Evolutionary conservation across 2,113 vertebrate species (phyloP).

Genomic region (Antennarius striatus): DNA sequence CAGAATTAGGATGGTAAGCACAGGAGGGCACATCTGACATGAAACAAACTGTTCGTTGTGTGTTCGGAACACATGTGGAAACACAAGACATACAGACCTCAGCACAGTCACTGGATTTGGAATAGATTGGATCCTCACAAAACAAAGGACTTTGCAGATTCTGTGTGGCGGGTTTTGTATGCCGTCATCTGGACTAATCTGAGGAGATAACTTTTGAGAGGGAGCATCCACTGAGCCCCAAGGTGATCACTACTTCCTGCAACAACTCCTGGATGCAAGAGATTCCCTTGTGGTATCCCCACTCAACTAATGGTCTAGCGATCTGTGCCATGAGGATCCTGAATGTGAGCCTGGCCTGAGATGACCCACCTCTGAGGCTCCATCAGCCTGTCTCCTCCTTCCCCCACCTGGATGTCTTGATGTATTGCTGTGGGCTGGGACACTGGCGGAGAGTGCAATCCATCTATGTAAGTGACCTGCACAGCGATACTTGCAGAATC

Average conservation of each 20-base stretch:
- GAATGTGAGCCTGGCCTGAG: slow-evolving; percentile 46
- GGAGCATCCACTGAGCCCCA: slow-evolving; percentile 3
- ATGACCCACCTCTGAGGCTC: slow-evolving; percentile 46
- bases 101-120: slow-evolving; percentile 13
- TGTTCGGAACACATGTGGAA: slow-evolving; percentile 28
- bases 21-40: slow-evolving; percentile 5
- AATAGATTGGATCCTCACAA: neutral
- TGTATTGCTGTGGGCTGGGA: slow-evolving; percentile 99
- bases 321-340: slow-evolving; percentile 55
- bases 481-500: slow-evolving; percentile 32
- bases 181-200: slow-evolving; percentile 26
- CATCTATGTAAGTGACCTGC: slow-evolving; percentile 92
- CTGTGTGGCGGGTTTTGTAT: slow-evolving; percentile 3
- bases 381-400: slow-evolving; percentile 58
- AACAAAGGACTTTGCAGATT: slow-evolving; percentile 36
- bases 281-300: slow-evolving; percentile 1
- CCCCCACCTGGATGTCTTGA: slow-evolving; percentile 86
- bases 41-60: slow-evolving; percentile 21
- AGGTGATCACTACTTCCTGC: slow-evolving; percentile 13
- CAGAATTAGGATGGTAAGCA: slow-evolving; percentile 43
- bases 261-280: slow-evolving; percentile 37
- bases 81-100: slow-evolving; percentile 17
- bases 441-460: slow-evolving; percentile 93
- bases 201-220: slow-evolving; percentile 31
- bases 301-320: slow-evolving; percentile 5